These are phyloP conservation scores for Petrolisthes cinctipes DNA, from an alignment of 2,888 invertebrate species.

Conservation along the genomic window DNA sequence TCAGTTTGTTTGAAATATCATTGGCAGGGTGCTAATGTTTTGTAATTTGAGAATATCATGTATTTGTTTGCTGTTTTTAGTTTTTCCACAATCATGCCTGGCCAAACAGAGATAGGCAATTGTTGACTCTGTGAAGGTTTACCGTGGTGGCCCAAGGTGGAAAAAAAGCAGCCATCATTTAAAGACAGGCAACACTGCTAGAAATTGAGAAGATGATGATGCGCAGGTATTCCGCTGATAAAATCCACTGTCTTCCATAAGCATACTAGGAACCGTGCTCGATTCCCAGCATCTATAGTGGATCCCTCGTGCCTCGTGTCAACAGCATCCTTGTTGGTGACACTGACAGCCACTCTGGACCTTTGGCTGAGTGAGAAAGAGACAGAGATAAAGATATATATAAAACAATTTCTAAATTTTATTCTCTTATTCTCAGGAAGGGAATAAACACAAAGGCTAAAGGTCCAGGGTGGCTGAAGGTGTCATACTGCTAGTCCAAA, in stretches of 20 bases:
- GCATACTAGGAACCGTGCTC: constrained; percentile 50
- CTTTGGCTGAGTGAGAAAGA: constrained; percentile 2
- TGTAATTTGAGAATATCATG: constrained; percentile 1
- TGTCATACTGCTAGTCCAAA: constrained; percentile 56
- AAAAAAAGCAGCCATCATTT: not conserved
- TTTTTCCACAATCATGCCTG: not conserved
- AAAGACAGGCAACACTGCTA: constrained; percentile 35
- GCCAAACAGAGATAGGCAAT: too few relatives aligned
- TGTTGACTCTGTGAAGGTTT: too few relatives aligned
- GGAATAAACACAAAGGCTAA: constrained; percentile 12
- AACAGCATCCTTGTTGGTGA: constrained; percentile 46
- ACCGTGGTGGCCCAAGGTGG: not conserved
- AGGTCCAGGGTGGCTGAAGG: constrained; percentile 43
- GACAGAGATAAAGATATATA: constrained; percentile 17
- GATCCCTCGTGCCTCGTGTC: constrained; percentile 61
- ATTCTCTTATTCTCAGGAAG: not conserved
- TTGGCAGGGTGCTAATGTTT: not conserved
- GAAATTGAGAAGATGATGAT: constrained; percentile 29
- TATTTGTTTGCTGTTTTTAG: not conserved
- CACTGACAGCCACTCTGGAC: constrained; percentile 33
- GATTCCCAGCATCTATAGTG: constrained; percentile 46
- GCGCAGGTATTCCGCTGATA: constrained; percentile 56
- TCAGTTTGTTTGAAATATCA: not conserved
- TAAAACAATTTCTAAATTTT: constrained; percentile 17
- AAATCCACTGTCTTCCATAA: constrained; percentile 64